Evolutionary conservation across 2,797 vertebrate species (phyloP).

Genomic region (Rhodeus uyekii): DNA sequence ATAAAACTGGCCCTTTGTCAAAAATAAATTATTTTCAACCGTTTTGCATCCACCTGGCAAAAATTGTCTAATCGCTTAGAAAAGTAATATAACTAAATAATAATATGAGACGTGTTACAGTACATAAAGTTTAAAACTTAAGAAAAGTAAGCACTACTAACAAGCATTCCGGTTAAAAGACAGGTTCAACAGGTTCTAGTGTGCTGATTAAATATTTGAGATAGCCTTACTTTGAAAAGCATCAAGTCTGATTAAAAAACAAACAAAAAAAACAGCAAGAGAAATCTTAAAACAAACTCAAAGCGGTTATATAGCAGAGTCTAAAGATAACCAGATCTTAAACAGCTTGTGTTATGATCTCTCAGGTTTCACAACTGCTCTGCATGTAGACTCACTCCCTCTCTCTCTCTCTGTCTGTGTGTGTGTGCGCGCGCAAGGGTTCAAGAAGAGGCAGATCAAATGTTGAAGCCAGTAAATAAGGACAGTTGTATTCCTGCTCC

Average conservation of each 20-base stretch:
- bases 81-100: not conserved
- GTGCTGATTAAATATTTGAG: not conserved
- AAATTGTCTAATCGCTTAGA: not conserved
- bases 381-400: not conserved
- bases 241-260: not conserved
- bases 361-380: conserved; percentile 36
- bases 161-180: not conserved
- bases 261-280: not conserved
- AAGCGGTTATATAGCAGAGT: not conserved
- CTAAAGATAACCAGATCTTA: conserved; percentile 17
- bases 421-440: not conserved
- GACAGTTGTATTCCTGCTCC: conserved; percentile 33
- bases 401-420: not conserved
- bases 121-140: not conserved
- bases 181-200: not conserved
- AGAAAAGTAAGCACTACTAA: not conserved
- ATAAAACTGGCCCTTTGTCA: not conserved
- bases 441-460: conserved; percentile 28
- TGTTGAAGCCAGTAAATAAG: conserved; percentile 29
- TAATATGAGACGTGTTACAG: not conserved
- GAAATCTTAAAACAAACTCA: not conserved
- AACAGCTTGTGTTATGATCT: conserved; percentile 26
- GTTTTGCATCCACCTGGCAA: not conserved
- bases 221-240: not conserved
- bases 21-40: not conserved